Conservation (phyloP, 37 sponge, comb jelly and placozoan species). For the Beroe forskalii region DNA sequence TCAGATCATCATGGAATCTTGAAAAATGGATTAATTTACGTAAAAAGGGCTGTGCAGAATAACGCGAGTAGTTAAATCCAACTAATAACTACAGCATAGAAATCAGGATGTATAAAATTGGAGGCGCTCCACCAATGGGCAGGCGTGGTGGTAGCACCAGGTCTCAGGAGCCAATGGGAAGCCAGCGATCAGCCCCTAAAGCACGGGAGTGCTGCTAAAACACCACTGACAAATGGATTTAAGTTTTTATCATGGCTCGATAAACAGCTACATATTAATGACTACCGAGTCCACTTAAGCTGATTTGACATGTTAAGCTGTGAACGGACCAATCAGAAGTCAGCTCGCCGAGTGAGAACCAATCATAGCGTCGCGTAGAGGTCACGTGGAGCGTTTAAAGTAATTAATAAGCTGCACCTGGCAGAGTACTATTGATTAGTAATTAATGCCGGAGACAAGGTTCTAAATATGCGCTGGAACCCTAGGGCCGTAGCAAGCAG, state of each 20-base stretch:
- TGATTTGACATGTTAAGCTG: not conserved
- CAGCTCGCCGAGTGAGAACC: not conserved
- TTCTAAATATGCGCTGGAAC: no score
- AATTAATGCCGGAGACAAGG: slow-evolving; percentile 19
- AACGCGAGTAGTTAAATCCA: not conserved
- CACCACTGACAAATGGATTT: not conserved
- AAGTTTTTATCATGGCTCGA: not conserved
- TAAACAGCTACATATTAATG: slow-evolving; percentile 59
- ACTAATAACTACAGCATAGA: slow-evolving; percentile 56
- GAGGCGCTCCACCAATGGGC: no score
- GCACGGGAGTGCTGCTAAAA: no score
- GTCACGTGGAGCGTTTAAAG: slow-evolving; percentile 41
- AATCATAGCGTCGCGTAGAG: not conserved
- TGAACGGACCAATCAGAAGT: slow-evolving; percentile 33
- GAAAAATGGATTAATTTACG: not conserved
- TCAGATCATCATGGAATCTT: not conserved
- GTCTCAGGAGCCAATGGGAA: no score
- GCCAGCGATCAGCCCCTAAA: no score
- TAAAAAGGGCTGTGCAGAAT: not conserved
- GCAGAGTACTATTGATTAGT: slow-evolving; percentile 45
- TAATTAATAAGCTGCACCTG: slow-evolving; percentile 61
- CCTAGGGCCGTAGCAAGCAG: no score
- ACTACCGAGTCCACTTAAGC: slow-evolving; percentile 33
- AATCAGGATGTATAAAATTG: no score
- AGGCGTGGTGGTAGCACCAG: no score